Evolutionary conservation across 2,888 invertebrate genomes (phyloP).

Genomic region (Cybosia mesomella): DNA sequence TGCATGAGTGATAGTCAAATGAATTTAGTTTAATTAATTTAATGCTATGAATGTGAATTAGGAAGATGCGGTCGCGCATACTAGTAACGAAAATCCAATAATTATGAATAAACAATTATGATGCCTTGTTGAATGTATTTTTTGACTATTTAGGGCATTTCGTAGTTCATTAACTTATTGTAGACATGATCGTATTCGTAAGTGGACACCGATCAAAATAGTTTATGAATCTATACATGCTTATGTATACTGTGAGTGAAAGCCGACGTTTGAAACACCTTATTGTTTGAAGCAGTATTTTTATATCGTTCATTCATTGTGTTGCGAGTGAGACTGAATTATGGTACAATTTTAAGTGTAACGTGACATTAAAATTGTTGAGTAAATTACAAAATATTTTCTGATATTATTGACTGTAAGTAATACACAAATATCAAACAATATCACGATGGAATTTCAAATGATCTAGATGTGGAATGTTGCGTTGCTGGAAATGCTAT

Average conservation of each 20-base stretch:
- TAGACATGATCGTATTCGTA: conserved; percentile 80
- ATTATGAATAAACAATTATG: conserved; percentile 79
- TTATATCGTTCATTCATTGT: conserved; percentile 81
- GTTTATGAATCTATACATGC: conserved; percentile 62
- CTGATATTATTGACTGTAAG: conserved; percentile 73
- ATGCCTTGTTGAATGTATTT: conserved; percentile 84
- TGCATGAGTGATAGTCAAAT: conserved; percentile 85
- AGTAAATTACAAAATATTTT: conserved; percentile 67
- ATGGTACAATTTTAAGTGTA: conserved; percentile 81
- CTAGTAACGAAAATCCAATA: conserved; percentile 87
- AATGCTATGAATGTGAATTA: conserved; percentile 83
- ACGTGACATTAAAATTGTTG: conserved; percentile 67
- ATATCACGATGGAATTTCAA: conserved; percentile 62
- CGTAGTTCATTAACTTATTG: conserved; percentile 84
- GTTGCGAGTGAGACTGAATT: conserved; percentile 84
- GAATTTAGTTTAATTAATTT: conserved; percentile 85
- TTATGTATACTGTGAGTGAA: conserved; percentile 66
- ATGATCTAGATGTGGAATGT: conserved; percentile 77
- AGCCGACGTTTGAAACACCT: conserved; percentile 64
- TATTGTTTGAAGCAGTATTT: conserved; percentile 83
- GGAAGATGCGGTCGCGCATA: conserved; percentile 87
- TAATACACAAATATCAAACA: conserved; percentile 56
- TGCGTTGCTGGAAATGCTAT: conserved; percentile 81
- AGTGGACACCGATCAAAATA: conserved; percentile 82
- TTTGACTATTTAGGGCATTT: conserved; percentile 85